Evolutionary conservation across 2,888 invertebrate genomes (phyloP).

Genomic region (Dryadula phaetusa): DNA sequence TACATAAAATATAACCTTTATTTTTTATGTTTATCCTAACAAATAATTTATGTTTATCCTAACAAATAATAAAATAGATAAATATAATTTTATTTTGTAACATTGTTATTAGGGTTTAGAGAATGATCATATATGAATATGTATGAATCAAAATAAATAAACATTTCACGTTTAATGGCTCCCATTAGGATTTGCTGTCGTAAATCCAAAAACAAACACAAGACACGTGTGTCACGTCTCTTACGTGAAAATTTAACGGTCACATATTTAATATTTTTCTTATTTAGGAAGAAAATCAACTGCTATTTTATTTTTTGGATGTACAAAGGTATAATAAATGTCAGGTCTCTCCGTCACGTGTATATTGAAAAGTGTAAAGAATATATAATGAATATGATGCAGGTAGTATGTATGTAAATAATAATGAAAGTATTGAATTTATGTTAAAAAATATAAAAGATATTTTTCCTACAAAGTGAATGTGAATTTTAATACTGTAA

Average conservation of each 20-base stretch:
- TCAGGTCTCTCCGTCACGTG: not conserved
- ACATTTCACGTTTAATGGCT: slow-evolving; percentile 25
- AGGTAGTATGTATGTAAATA: not conserved
- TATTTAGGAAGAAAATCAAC: not conserved
- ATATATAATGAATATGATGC: not conserved
- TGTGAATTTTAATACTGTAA: not conserved
- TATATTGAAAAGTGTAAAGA: not conserved
- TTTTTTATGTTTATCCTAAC: too few species aligned
- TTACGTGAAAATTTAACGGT: slow-evolving; percentile 19
- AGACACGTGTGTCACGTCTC: slow-evolving; percentile 19
- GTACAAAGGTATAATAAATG: not conserved
- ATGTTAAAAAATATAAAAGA: not conserved
- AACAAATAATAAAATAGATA: not conserved
- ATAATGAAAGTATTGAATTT: too few species aligned
- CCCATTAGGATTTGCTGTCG: slow-evolving; percentile 25
- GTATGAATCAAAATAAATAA: slow-evolving; percentile 32
- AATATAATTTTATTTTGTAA: not conserved
- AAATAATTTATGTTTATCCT: not conserved
- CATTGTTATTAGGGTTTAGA: slow-evolving; percentile 13
- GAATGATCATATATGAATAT: slow-evolving; percentile 19
- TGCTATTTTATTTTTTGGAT: not conserved
- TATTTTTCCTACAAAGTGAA: not conserved
- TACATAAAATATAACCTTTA: too few species aligned
- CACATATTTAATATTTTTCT: slow-evolving; percentile 1
- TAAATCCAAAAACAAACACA: slow-evolving; percentile 30